Percentiles rank a stretch among this genome's conserved stretches.
Conservation (phyloP, 2,797 vertebrate genomes). For the Somateria mollissima region DNA sequence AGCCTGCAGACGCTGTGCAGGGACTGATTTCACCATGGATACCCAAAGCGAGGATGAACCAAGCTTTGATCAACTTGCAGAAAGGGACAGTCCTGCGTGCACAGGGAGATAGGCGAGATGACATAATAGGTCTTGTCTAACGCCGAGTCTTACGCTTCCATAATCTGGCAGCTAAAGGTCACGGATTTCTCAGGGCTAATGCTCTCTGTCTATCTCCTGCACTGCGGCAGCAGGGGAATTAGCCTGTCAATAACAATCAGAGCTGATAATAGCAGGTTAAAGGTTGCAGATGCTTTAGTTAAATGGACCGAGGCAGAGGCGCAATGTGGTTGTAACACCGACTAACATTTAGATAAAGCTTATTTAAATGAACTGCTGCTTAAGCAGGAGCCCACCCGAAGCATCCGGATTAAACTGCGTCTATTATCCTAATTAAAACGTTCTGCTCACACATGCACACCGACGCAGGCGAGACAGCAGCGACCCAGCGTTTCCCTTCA, state of each 20-base stretch:
- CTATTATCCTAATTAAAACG: slow-evolving; percentile 20
- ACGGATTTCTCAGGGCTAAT: slow-evolving; percentile 68
- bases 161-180: slow-evolving; percentile 68
- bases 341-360: slow-evolving; percentile 58
- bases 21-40: slow-evolving; percentile 22
- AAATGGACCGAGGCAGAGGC: background rate
- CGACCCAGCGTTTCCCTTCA: rapidly evolving
- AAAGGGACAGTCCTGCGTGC: background rate
- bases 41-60: slow-evolving; percentile 1
- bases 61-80: slow-evolving; percentile 35
- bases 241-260: slow-evolving; percentile 68
- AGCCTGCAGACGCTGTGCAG: background rate
- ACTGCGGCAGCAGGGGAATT: slow-evolving; percentile 48
- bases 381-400: slow-evolving; percentile 7
- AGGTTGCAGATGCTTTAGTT: slow-evolving; percentile 60
- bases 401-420: background rate
- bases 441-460: background rate
- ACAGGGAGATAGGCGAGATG: background rate
- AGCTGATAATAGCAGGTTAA: slow-evolving; percentile 66
- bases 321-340: background rate
- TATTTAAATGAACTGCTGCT: slow-evolving; percentile 49
- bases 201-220: slow-evolving; percentile 49
- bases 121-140: slow-evolving; percentile 53
- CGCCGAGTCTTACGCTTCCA: background rate
- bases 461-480: rapidly evolving